Base-by-base conservation (phyloP, 2,888 invertebrate species). In the Thalpophila matura region DNA sequence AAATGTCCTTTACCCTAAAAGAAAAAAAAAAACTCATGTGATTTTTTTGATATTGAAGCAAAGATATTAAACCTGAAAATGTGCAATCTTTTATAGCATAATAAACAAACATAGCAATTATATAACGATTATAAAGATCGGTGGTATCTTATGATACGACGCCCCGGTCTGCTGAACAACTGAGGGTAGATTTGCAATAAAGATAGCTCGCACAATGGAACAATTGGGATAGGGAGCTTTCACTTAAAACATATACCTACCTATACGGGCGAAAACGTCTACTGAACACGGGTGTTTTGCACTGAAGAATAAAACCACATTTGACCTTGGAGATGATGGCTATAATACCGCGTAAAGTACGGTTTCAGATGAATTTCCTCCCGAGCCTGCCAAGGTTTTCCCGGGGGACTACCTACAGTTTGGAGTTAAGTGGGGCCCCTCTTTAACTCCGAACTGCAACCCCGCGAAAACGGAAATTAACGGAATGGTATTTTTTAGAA, bases 181-280 rank as follows among this genome's bases (percentile, higher is more conserved):
- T 42, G 71, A 78, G 77, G 78, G 79, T 59, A 78, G 78, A 78
- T 78, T 77, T 72, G 78, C 78, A 78, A 68, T 74, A 74, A 65
- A 79, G 78, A 78, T 78, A 78, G 26, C 51, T 22, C 14, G 33
- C 57, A 77, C 78, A 78, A 79, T 79, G 69, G 70, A 76, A 79
- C 79, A 71, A 67, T 59, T 68, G 58, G 74, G 80, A 62, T 73
- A 54, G 60, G 67, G 53, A 56, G 59, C 68, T 77, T 73, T 80
- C 64, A 69, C 69, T 69, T 56, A 12, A 22, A 43, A 38, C 33
- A 20, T 60, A 58, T 66, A 57, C 10, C 5, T 66, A 57, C 10
- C 5, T 71, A 46, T 65, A 51, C 14, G 29, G 38, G 18, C 14
- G 18, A 18, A n/a, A 27, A 56, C 12, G 4, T 37, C 57, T 62